Conservation (phyloP, 1,140 invertebrate species). For the Xylocopa sonorina region DNA sequence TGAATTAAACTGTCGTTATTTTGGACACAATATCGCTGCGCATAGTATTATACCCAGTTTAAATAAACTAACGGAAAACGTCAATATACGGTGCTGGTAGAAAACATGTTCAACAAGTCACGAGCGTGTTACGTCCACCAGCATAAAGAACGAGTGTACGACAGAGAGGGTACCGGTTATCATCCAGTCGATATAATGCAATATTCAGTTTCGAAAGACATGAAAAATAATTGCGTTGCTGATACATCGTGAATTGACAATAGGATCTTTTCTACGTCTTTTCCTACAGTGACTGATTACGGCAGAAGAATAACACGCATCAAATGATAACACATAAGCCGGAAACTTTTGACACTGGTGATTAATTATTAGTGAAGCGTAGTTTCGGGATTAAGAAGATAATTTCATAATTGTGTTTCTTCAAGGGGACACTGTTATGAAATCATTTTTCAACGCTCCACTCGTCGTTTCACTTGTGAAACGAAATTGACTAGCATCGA, state of each 20-base stretch:
- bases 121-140: background rate
- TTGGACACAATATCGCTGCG: constrained; percentile 5
- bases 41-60: background rate
- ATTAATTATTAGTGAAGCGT: no score
- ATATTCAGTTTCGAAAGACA: background rate
- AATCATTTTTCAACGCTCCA: no score
- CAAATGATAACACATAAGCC: background rate
- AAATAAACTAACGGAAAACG: constrained; percentile 19
- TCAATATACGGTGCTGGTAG: background rate
- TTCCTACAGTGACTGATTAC: background rate
- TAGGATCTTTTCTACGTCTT: background rate
- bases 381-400: no score
- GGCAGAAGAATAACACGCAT: no score
- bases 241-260: background rate
- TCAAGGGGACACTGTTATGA: no score
- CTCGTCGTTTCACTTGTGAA: no score
- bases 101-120: background rate
- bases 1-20: constrained; percentile 14
- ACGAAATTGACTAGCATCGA: no score
- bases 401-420: no score
- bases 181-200: no score
- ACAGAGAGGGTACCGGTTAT: background rate
- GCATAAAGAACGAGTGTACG: no score
- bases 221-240: background rate
- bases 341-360: background rate